Conservation (phyloP, 2,113 vertebrate species). For the Sterna hirundo region DNA sequence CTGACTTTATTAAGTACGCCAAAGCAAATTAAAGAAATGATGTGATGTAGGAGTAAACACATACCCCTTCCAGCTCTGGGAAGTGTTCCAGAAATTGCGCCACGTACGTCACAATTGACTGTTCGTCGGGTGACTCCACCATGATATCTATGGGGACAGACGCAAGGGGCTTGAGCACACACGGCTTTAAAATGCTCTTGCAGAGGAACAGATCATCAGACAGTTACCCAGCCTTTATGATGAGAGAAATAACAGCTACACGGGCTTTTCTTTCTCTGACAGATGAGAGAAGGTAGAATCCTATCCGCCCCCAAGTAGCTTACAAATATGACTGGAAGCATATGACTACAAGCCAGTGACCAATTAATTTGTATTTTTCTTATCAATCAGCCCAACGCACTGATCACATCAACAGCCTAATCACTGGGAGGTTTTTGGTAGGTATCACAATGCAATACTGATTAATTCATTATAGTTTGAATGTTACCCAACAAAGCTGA, state of each 20-base stretch:
- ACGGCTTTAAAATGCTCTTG: neutral
- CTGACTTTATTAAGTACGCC: neutral
- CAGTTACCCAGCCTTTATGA: neutral
- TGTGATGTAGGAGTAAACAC: neutral
- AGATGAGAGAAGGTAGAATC: neutral
- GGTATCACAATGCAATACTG: neutral
- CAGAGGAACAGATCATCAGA: neutral
- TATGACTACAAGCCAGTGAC: neutral
- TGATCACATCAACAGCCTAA: neutral
- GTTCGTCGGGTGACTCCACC: slow-evolving; percentile 87
- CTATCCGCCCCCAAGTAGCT: neutral
- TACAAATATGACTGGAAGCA: neutral
- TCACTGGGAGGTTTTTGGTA: neutral
- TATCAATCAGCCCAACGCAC: neutral
- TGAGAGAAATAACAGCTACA: neutral
- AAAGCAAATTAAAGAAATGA: neutral
- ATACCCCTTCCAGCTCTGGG: slow-evolving; percentile 88
- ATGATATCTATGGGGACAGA: slow-evolving; percentile 84
- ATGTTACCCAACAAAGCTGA: neutral
- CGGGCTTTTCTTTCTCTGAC: neutral
- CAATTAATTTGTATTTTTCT: neutral
- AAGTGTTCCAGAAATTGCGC: slow-evolving; percentile 95
- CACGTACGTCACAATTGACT: slow-evolving; percentile 94
- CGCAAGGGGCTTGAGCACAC: neutral
- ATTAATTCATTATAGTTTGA: neutral